Conservation (phyloP, 2,888 invertebrate genomes). For the Drosophila macrospina region DNA sequence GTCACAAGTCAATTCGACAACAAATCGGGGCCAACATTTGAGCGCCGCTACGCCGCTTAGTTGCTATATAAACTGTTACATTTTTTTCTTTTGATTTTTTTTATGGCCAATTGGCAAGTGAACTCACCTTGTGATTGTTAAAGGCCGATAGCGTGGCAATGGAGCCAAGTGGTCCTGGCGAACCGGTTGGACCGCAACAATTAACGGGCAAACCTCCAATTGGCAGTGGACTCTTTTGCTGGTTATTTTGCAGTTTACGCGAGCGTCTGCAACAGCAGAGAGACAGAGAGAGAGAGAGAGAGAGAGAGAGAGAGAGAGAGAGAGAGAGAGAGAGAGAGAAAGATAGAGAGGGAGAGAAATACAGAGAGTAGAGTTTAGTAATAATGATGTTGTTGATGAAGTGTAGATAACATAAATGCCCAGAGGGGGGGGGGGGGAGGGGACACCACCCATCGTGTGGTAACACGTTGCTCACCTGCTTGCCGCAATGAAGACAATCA, state of each 20-base stretch:
- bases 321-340: conserved; percentile 2
- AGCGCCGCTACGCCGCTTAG: not conserved
- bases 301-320: not conserved
- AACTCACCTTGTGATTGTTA: conserved; percentile 91
- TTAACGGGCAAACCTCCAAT: conserved; percentile 91
- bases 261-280: conserved; percentile 87
- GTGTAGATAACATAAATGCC: conserved; percentile 32
- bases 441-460: not conserved
- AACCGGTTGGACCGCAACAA: conserved; percentile 92
- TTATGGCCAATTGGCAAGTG: conserved; percentile 61
- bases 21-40: conserved; percentile 36
- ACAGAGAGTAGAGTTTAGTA: not conserved
- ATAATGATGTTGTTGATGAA: conserved; percentile 31
- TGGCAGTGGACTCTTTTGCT: conserved; percentile 89
- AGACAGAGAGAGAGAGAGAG: not conserved
- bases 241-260: conserved; percentile 90
- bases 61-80: not conserved
- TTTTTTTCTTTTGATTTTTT: conserved; percentile 15
- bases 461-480: conserved; percentile 86
- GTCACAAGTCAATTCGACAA: conserved; percentile 46
- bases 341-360: not conserved
- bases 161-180: conserved; percentile 93
- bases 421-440: conserved; percentile 1
- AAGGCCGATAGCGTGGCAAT: conserved; percentile 93
- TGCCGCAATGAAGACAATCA: conserved; percentile 95